Base-by-base conservation (phyloP, 1,140 invertebrate species). In the Metaphire vulgaris region DNA sequence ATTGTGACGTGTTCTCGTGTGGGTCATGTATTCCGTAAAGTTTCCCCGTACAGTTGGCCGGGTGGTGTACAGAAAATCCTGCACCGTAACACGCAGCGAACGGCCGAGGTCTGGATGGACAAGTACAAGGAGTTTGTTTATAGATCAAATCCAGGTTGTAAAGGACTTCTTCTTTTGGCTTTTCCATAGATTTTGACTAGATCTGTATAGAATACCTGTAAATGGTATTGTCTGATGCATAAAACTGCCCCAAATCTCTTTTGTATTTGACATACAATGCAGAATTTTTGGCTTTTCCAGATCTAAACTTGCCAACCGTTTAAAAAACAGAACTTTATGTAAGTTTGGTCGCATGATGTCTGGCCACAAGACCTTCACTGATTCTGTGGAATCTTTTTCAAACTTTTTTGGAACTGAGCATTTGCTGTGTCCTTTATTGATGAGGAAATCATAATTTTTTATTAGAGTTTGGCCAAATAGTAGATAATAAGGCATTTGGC, bases 1-100 rank as follows among this genome's bases (percentile, higher is more conserved):
- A 99, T 99, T 72, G 92, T 92, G 0, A 95, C 97, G 0, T 99
- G 98, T 86, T 98, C 96, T 2, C 92, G 96, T 83, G 97, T 99
- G 0, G 98, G 96, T 0, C 98, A 99, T 86, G 90, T 99, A 30
- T 99, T 99, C 85, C 89, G 97, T 26, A 98, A 98, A 85, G 95
- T 95, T 78, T 98, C 83, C 78, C 97, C 97, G 65, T 99, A 99
- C 87, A 6, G 31, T 15, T 73, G 32, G 15, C 72, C 72, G 2
- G 72, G 28, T 0, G 72, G 72, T 21, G 41, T 28, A 2, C 32
- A 73, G n/a, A 33, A 30, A 64, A 73, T 34, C 0, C 31, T 73
- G 1, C 2, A 34, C 33, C 14, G 21, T n/a, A 89, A 89, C 80
- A 87, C 87, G 2, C 84, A 87, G 79, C 79, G 88, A 74, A 78